Evolutionary conservation across 2,888 invertebrate genomes (phyloP), one percentile per base, ranked within the genome.

Genomic region (Prenolepis imparis): DNA sequence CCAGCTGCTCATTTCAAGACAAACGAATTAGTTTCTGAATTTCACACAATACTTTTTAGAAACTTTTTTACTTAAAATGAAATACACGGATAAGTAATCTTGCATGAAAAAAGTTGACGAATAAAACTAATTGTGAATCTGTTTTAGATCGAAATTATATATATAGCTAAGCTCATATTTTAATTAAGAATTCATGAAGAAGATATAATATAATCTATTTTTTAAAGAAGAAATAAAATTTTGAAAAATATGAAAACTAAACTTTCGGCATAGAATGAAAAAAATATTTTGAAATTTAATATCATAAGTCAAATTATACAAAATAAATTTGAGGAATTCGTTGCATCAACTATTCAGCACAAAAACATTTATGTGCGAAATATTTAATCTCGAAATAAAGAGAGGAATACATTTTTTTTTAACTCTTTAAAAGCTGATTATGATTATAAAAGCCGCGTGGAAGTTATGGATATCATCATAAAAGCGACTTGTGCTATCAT

Each of bases 11-110:
- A 67, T n/a, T 57, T 57, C 39, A 66, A 57, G 21, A 68, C 72
- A 64, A 36, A 67, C 48, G 80, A 82, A 85, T 74, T 87, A 74
- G 61, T 75, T 72, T 61, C 2, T 15, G 0, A 24, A 41, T 28
- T 24, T 18, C 18, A 48, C 44, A 44, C 21, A 3, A 57, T 21
- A 57, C 4, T 48, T 48, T 24, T 67, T 39, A 12, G 21, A 44
- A 44, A 44, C 8, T 28, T 48, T 4, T 48, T n/a, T 64, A 21
- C 2, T 64, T 21, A n/a, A 4, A 11, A 63, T n/a, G 21, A 9
- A 59, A 59, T 57, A 39, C 21, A 12, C 0, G 9, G 12, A 39
- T 12, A 15, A 41, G 15, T 36, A 63, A 24, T 5, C 11, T n/a
- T n/a, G 8, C 3, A 8, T 52, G 52, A 28, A 15, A 39, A 39